Conservation (phyloP, 2,888 invertebrate species). For the Xestia xanthographa region DNA sequence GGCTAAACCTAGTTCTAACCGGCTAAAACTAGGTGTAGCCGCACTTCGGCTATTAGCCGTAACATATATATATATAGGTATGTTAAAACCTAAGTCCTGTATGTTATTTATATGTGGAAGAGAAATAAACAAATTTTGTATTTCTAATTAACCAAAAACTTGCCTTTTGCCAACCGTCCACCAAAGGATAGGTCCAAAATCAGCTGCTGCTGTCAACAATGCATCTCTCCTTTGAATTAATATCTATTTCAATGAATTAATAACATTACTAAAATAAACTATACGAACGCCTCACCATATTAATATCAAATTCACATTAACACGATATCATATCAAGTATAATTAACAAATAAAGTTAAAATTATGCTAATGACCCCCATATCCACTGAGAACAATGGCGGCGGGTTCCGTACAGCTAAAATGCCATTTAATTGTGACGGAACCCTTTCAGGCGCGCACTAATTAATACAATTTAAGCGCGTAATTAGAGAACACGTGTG, state of each 20-base stretch:
- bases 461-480: constrained; percentile 89
- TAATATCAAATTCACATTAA: constrained; percentile 39
- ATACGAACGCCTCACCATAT: constrained; percentile 23
- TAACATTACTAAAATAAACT: constrained; percentile 11
- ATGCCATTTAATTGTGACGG: constrained; percentile 82
- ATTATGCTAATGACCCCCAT: constrained; percentile 85
- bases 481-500: constrained; percentile 88
- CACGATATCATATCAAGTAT: constrained; percentile 54
- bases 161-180: not conserved
- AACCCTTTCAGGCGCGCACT: constrained; percentile 88
- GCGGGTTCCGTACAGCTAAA: constrained; percentile 73
- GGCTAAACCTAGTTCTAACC: too few species aligned
- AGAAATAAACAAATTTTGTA: too few species aligned
- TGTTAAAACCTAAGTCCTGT: too few species aligned
- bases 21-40: too few species aligned
- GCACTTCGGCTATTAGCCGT: too few species aligned
- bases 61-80: too few species aligned
- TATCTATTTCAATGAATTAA: not conserved
- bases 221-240: not conserved
- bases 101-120: too few species aligned
- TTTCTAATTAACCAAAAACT: not conserved
- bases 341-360: constrained; percentile 73
- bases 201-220: not conserved
- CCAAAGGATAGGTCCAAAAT: not conserved
- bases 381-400: constrained; percentile 69